Evolutionary conservation across 2,113 vertebrate species (phyloP).

Genomic region (Lophius piscatorius): DNA sequence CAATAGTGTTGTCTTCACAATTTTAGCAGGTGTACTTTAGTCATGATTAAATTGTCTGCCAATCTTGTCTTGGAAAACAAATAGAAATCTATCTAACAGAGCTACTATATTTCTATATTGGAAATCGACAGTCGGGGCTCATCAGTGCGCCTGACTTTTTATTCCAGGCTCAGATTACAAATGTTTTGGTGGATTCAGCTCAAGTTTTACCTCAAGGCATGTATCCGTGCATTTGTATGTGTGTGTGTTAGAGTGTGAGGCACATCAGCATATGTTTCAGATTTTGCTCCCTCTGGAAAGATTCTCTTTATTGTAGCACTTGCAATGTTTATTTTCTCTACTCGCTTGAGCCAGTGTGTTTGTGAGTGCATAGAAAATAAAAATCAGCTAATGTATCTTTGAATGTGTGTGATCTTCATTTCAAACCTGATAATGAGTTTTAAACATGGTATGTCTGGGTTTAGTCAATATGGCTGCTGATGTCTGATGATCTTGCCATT

Average conservation of each 20-base stretch:
- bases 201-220: too few species aligned
- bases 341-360: background rate
- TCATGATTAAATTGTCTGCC: too few species aligned
- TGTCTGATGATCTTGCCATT: background rate
- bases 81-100: too few species aligned
- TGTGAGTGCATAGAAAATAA: background rate
- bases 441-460: background rate
- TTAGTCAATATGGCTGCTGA: background rate
- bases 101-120: too few species aligned
- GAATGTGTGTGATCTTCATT: background rate
- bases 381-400: background rate
- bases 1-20: too few species aligned
- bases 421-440: background rate
- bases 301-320: constrained; percentile 4
- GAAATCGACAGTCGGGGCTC: too few species aligned
- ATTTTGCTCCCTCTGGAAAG: constrained; percentile 10
- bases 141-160: too few species aligned
- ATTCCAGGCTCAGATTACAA: too few species aligned
- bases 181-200: too few species aligned
- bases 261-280: constrained; percentile 4
- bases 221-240: too few species aligned
- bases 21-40: too few species aligned
- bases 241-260: background rate
- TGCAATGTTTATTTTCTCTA: constrained; percentile 10
- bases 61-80: too few species aligned